Conservation (phyloP, 2,888 invertebrate genomes). For the Macaria notata region DNA sequence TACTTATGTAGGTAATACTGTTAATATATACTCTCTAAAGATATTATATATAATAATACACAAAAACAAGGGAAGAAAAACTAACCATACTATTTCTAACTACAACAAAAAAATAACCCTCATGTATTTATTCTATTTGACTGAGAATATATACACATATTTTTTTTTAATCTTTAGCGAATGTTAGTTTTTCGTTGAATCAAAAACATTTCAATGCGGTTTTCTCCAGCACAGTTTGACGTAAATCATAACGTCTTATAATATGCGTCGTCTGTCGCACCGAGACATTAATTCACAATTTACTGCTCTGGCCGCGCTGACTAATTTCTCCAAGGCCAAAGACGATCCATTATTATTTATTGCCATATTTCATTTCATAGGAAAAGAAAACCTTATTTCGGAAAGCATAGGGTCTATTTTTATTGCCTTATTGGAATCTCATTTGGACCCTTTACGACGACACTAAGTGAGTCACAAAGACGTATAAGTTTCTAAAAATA, state of each 20-base stretch:
- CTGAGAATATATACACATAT: not conserved
- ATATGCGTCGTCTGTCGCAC: constrained; percentile 45
- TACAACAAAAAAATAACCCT: too few relatives aligned
- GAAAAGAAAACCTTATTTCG: constrained; percentile 46
- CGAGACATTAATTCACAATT: constrained; percentile 55
- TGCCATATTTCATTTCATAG: constrained; percentile 60
- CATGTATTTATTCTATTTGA: not conserved
- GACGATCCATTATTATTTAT: constrained; percentile 80
- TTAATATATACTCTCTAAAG: too few relatives aligned
- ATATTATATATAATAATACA: too few relatives aligned
- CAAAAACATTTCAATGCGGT: too few relatives aligned
- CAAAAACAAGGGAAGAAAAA: too few relatives aligned
- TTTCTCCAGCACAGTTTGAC: too few relatives aligned
- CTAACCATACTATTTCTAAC: too few relatives aligned
- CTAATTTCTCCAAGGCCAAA: constrained; percentile 77
- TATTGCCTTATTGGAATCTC: constrained; percentile 47
- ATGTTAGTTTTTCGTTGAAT: too few relatives aligned
- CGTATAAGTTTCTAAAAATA: constrained; percentile 65
- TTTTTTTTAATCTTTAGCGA: too few relatives aligned
- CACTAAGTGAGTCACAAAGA: constrained; percentile 60
- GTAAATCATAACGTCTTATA: constrained; percentile 27
- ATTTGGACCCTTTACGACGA: constrained; percentile 61
- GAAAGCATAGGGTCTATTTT: constrained; percentile 45
- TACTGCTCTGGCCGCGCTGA: constrained; percentile 50
- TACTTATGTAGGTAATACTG: too few relatives aligned